These are phyloP conservation scores for Cololabis saira DNA, from an alignment of 2,113 vertebrate genomes.

Conservation along the genomic window DNA sequence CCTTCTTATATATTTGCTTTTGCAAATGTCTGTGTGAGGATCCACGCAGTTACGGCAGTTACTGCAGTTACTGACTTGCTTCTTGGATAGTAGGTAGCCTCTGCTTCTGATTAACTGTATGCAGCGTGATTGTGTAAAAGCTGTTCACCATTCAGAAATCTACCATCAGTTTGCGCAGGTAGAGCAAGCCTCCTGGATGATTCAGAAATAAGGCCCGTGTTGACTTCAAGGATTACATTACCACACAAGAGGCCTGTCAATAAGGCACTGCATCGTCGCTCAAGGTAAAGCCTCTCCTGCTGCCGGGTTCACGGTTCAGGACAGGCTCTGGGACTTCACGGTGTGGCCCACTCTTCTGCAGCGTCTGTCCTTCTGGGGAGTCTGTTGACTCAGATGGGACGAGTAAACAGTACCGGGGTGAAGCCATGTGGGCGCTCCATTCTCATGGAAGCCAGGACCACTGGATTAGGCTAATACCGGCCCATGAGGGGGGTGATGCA, in stretches of 20 bases:
- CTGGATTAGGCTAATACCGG: slow-evolving; percentile 88
- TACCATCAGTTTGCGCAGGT: slow-evolving; percentile 35
- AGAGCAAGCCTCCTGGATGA: slow-evolving; percentile 16
- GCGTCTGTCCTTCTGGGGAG: slow-evolving; percentile 62
- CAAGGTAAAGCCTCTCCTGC: slow-evolving; percentile 52
- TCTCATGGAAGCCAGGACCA: slow-evolving; percentile 78
- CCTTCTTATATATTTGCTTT: no score
- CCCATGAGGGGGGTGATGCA: slow-evolving; percentile 64
- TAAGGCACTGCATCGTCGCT: slow-evolving; percentile 43
- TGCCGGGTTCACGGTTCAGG: slow-evolving; percentile 15
- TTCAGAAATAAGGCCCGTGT: slow-evolving; percentile 57
- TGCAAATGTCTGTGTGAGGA: no score
- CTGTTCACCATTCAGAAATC: slow-evolving; percentile 23
- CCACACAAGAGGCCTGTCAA: slow-evolving; percentile 56
- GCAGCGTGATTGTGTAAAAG: background rate
- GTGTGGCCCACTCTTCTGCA: slow-evolving; percentile 54
- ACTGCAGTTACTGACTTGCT: no score
- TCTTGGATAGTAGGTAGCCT: no score
- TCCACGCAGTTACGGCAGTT: no score
- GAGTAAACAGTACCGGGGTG: slow-evolving; percentile 81
- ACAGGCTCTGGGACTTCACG: slow-evolving; percentile 32
- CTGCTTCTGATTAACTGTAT: background rate
- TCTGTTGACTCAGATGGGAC: slow-evolving; percentile 88
- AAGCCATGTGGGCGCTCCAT: slow-evolving; percentile 75
- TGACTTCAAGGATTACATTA: slow-evolving; percentile 71